Conservation (phyloP, 2,888 invertebrate genomes). For the Oxyscelio sp. region DNA sequence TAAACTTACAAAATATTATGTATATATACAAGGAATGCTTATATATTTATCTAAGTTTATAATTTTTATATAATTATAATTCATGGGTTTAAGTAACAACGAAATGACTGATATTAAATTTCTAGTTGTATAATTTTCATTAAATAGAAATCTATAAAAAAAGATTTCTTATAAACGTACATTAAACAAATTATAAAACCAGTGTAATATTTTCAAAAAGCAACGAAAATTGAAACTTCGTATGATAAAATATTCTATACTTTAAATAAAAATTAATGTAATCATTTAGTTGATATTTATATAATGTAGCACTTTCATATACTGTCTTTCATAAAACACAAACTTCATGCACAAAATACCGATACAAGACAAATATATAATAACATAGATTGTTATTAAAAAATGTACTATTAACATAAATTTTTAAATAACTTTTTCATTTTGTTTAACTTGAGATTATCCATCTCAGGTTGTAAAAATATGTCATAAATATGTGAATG, state of each 20-base stretch:
- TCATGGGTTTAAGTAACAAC: constrained; percentile 4
- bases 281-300: constrained; percentile 3
- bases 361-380: constrained; percentile 4
- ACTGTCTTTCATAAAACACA: constrained; percentile 21
- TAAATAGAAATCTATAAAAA: not conserved
- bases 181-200: too few species aligned
- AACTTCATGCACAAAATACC: constrained; percentile 27
- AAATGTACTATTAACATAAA: not conserved
- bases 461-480: not conserved
- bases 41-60: too few species aligned
- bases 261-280: not conserved
- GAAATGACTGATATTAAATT: not conserved
- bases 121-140: not conserved
- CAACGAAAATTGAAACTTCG: constrained; percentile 16
- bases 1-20: too few species aligned
- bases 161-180: too few species aligned
- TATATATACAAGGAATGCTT: too few species aligned
- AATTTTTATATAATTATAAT: not conserved
- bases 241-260: constrained; percentile 11
- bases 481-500: not conserved
- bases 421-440: not conserved
- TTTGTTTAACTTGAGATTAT: not conserved
- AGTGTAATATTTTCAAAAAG: not conserved
- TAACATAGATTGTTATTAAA: constrained; percentile 10
- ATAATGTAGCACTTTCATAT: constrained; percentile 39